phyloP scores from a whole-genome alignment of 1,140 invertebrate genomes.

The Cotesia chilonis region DNA sequence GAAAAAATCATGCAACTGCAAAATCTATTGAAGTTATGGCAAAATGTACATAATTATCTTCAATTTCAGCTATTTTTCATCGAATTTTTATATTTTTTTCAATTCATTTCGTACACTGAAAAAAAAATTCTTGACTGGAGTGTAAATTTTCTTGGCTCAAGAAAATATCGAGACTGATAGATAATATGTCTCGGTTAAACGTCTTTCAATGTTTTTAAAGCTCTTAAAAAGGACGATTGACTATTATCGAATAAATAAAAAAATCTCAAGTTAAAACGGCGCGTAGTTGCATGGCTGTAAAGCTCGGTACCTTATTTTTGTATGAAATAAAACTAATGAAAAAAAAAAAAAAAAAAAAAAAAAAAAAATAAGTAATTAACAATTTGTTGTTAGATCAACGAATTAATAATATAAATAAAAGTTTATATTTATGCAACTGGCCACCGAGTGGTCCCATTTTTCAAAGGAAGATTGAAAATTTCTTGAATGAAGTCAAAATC shows the following conservation, averaged over 20 bases:
- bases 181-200: constrained; percentile 1
- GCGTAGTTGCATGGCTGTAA: constrained; percentile 65
- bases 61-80: too few relatives aligned
- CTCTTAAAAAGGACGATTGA: not conserved
- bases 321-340: constrained; percentile 51
- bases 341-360: constrained; percentile 20
- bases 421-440: constrained; percentile 64
- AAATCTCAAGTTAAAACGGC: constrained; percentile 47
- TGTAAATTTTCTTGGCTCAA: too few relatives aligned
- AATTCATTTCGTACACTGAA: too few relatives aligned
- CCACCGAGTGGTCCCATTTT: constrained; percentile 58
- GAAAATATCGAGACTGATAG: constrained; percentile 22
- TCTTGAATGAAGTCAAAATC: too few relatives aligned
- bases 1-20: too few relatives aligned
- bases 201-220: constrained; percentile 14
- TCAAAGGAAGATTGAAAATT: too few relatives aligned
- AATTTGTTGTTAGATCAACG: constrained; percentile 60
- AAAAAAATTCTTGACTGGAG: too few relatives aligned
- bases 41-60: too few relatives aligned
- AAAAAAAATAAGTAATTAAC: constrained; percentile 28
- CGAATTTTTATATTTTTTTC: too few relatives aligned
- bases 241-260: constrained; percentile 34
- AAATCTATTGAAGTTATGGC: too few relatives aligned
- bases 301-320: constrained; percentile 66
- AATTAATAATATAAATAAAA: constrained; percentile 59